These are phyloP conservation scores for Lindbergichthys nudifrons DNA, from an alignment of 2,797 vertebrate genomes.

Conservation along the genomic window DNA sequence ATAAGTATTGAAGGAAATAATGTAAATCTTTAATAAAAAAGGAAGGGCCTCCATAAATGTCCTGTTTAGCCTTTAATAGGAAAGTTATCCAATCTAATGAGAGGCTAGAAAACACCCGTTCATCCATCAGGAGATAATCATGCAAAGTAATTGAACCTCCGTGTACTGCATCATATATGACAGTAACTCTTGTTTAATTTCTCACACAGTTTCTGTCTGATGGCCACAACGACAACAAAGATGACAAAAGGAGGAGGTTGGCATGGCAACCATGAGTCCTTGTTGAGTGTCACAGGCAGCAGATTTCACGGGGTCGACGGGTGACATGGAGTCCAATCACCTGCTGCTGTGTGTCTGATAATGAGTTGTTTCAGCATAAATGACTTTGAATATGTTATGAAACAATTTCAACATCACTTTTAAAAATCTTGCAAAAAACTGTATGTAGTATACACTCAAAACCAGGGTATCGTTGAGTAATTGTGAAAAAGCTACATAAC, in stretches of 20 bases:
- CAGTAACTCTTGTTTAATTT: neutral
- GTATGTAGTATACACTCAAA: neutral
- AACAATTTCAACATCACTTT: neutral
- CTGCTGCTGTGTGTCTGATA: neutral
- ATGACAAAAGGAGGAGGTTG: constrained; percentile 49
- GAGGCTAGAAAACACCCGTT: too few species aligned
- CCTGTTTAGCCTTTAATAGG: too few species aligned
- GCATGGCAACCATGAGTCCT: constrained; percentile 66
- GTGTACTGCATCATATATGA: too few species aligned
- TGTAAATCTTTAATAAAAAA: too few species aligned
- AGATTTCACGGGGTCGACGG: constrained; percentile 8
- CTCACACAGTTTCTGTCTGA: neutral
- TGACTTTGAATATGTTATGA: neutral
- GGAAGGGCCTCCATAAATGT: too few species aligned
- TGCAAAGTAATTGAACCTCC: neutral
- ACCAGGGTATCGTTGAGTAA: neutral
- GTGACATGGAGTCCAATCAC: neutral
- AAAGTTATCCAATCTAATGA: too few species aligned
- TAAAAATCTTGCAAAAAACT: neutral
- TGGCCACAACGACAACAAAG: constrained; percentile 25
- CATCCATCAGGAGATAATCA: too few species aligned
- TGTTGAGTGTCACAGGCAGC: constrained; percentile 49
- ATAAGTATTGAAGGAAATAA: too few species aligned
- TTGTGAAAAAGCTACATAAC: neutral
- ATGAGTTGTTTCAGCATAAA: neutral